Percentiles rank a stretch among this genome's conserved stretches.
These are phyloP conservation scores for Magallana ariakensis DNA, from an alignment of 1,140 invertebrate species.

Conservation along the genomic window DNA sequence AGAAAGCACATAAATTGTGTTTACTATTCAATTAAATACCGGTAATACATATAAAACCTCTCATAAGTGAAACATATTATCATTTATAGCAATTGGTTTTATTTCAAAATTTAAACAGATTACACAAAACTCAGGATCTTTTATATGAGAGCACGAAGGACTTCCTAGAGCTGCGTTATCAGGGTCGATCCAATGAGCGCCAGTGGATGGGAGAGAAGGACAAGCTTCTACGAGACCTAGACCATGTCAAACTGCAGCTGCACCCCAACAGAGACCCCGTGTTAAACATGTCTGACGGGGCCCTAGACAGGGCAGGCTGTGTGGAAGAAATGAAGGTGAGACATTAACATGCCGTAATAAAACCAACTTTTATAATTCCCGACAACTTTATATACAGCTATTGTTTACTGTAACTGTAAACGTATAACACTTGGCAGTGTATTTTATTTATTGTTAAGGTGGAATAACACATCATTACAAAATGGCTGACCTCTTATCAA, in stretches of 20 bases:
- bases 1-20: too few species aligned
- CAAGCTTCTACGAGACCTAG: slow-evolving; percentile 75
- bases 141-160: slow-evolving; percentile 80
- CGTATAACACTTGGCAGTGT: too few species aligned
- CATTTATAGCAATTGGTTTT: neutral
- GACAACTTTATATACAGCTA: too few species aligned
- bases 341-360: neutral
- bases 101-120: slow-evolving; percentile 64
- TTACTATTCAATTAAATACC: too few species aligned
- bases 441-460: too few species aligned
- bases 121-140: slow-evolving; percentile 80
- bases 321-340: slow-evolving; percentile 75
- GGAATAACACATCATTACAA: too few species aligned
- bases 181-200: slow-evolving; percentile 75
- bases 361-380: too few species aligned
- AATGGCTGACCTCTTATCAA: too few species aligned
- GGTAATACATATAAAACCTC: neutral
- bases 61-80: neutral
- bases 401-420: too few species aligned
- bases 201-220: slow-evolving; percentile 80
- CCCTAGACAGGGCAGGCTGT: slow-evolving; percentile 59
- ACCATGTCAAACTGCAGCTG: slow-evolving; percentile 71
- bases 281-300: slow-evolving; percentile 67
- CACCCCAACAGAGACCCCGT: slow-evolving; percentile 64
- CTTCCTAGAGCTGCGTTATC: slow-evolving; percentile 77